Evolutionary conservation across 2,113 vertebrate genomes (phyloP), one percentile per base, ranked within the genome.

Genomic region (Oenanthe oenanthe): DNA sequence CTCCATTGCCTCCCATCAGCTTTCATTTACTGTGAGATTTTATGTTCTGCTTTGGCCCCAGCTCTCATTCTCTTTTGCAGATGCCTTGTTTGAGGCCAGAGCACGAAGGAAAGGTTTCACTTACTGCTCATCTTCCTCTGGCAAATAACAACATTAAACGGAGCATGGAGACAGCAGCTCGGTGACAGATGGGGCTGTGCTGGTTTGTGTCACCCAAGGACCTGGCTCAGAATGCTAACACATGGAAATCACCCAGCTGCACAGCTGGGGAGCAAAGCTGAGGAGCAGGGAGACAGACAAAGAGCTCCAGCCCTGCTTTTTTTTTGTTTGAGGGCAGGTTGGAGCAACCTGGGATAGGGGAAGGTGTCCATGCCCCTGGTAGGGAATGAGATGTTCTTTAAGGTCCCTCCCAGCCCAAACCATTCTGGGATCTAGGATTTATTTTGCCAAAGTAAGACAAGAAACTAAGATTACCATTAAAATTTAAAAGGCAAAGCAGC

Each of bases 211-310:
- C 61, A 92, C 85, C 47, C 17, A 0, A 79, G 50, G 53, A 60
- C 40, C 78, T 34, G 56, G 62, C 73, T 58, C n/a, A 0, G 10
- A 86, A 84, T 67, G 42, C 48, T n/a, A 32, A 81, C 28, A 36
- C 36, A 36, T 1, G 16, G 74, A 34, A 70, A 67, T 6, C 1
- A 0, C 42, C 72, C 17, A 0, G 24, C 62, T 38, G 8, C 0
- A 0, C 20, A 8, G 26, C 36, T 10, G 71, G 67, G 74, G 68
- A 88, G 36, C n/a, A 60, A 50, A 70, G 0, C 19, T 10, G 31
- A 17, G 1, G 1, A 53, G 31, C 25, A 57, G 57, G 21, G 40
- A 57, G 8, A 70, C 38, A 7, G 9, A 10, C 4, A 45, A 56
- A 17, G 9, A 73, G 47, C 67, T 82, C 60, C 73, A 71, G 26